Base-by-base conservation (phyloP, 2,113 vertebrate genomes). In the Cochlearius cochlearius region DNA sequence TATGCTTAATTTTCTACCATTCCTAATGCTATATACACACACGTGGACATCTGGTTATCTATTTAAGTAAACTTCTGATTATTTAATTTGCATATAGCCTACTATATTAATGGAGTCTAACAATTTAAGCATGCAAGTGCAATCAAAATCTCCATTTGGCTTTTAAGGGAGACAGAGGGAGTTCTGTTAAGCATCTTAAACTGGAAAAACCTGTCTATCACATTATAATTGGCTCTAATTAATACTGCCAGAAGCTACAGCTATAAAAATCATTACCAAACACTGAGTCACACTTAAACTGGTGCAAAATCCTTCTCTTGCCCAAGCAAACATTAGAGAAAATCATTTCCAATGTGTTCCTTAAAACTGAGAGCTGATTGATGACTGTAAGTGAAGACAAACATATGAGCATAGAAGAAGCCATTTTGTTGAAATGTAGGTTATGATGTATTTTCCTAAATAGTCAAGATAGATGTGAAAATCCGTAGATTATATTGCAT, bases 201-300 rank as follows among this genome's bases (percentile, higher is more conserved):
- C 84, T 79, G 86, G 84, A 62, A 94, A 97, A 97, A 97, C 74
- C 84, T 95, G 92, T 88, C 92, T 96, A 90, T 96, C 96, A 90
- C 89, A 23, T 76, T 92, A 47, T 91, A 96, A 96, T 96, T 96
- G 38, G 16, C 67, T 96, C 81, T 95, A 97, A 97, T 97, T 97
- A 94, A 97, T 95, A 96, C 58, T 97, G 89, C 89, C 93, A 97
- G 95, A 87, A 97, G 55, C 64, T 74, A 86, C 87, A 95, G 92
- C 87, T 96, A 94, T 95, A 95, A 97, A 95, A 96, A 82, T 80
- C 96, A 80, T 95, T 86, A 96, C 50, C 63, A 96, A 94, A 94
- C 94, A 95, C 62, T 96, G 91, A 97, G 89, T 96, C 92, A 95
- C 47, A 29, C 59, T 90, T 76, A 88, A 94, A 90, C n/a, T 83